Evolutionary conservation across 2,113 vertebrate genomes (phyloP), one percentile per base, ranked within the genome.

Genomic region (Sturnira hondurensis): DNA sequence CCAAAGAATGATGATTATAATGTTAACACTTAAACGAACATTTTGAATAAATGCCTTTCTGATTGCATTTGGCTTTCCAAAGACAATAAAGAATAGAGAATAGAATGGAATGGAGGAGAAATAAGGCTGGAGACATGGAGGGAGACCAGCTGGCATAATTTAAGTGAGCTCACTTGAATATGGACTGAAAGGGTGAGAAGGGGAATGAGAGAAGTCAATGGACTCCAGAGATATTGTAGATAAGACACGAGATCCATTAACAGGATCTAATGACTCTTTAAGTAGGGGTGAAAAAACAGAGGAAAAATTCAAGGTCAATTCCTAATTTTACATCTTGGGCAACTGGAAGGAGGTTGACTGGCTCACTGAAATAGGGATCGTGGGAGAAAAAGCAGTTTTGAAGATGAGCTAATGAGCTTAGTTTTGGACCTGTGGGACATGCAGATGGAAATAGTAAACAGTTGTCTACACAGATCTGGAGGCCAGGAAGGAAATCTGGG

Each of bases 11-110:
- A 76, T 58, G 33, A 86, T 71, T 80, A 38, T 3, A 71, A 38
- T 77, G 47, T 84, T 83, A 89, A 68, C 19, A n/a, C n/a, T n/a
- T n/a, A n/a, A n/a, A n/a, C n/a, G n/a, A 94, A 77, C 14, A 94
- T 68, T 89, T 33, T 89, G n/a, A 77, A 87, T 52, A 88, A 94
- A 70, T 41, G 50, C 70, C 26, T 80, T 63, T 54, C 17, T 71
- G 19, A 80, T 58, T 50, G 10, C 41, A 85, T 8, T 45, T 45
- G 43, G 43, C 43, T 8, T 45, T 45, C 43, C 4, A 45, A 45
- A 45, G 43, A 8, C 8, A 45, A 45, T 45, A 45, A 45, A 45
- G 70, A 61, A 4, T 33, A 38, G 31, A 68, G 58, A 84, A 50
- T 2, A 84, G 80, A 90, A 78, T 50, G 10, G 80, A 90, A 78